These are phyloP conservation scores for Peromyscus aztecus DNA, from an alignment of 2,797 vertebrate genomes.

Conservation along the genomic window DNA sequence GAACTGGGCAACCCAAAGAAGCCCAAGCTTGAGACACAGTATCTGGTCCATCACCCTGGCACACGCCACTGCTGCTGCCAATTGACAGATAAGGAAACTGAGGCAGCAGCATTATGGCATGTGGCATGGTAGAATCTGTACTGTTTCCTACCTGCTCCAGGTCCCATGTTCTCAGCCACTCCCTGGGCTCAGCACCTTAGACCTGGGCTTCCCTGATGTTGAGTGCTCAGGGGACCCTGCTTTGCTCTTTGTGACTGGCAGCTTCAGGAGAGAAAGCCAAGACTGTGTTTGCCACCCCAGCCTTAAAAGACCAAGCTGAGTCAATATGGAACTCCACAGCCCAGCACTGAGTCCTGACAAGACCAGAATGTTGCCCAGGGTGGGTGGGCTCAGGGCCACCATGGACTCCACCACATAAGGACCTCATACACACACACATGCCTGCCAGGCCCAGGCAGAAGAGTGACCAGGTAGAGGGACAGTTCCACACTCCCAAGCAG, in stretches of 20 bases:
- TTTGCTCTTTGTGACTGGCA: neutral
- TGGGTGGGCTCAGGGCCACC: neutral
- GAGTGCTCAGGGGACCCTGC: neutral
- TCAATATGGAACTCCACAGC: neutral
- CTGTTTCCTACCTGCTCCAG: neutral
- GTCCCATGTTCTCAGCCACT: neutral
- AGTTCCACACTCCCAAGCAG: neutral
- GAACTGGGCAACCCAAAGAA: neutral
- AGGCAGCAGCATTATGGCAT: neutral
- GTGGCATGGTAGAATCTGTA: neutral
- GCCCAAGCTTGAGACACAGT: neutral
- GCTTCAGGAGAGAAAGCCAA: neutral
- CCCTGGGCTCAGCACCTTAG: neutral
- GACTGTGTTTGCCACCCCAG: neutral
- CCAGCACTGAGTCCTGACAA: neutral
- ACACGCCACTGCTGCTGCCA: neutral
- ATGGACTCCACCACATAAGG: neutral
- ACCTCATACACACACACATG: neutral
- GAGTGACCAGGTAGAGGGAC: neutral
- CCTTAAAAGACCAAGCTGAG: neutral
- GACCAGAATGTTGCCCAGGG: neutral
- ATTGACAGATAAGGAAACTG: neutral
- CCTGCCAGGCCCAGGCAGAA: neutral
- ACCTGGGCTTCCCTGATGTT: fast-evolving
- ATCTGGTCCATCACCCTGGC: neutral